Conservation (phyloP, 2,888 invertebrate genomes). For the Tanypteryx hageni region DNA sequence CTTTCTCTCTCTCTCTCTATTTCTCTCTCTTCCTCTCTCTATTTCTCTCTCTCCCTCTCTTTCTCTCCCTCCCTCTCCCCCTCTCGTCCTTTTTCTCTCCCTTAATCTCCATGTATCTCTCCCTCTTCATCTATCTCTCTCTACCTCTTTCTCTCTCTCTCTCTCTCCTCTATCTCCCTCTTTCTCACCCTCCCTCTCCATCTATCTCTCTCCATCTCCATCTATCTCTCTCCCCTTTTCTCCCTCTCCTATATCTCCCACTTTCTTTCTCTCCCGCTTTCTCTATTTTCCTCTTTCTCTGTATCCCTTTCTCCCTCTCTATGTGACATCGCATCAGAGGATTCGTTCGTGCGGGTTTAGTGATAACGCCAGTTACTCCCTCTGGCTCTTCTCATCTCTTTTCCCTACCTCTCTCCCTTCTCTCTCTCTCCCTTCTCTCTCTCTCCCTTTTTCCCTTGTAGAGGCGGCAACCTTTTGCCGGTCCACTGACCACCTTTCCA, state of each 20-base stretch:
- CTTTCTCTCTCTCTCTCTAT: neutral
- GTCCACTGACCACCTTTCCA: constrained; percentile 24
- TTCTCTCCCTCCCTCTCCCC: neutral
- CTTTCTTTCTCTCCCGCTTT: neutral
- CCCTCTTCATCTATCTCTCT: neutral
- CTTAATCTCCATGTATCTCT: too few species aligned
- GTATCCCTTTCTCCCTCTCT: neutral
- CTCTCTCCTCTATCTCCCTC: neutral
- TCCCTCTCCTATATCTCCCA: neutral
- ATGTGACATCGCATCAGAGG: neutral
- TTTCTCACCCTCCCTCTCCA: neutral
- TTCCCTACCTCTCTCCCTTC: neutral
- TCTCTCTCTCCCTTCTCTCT: neutral
- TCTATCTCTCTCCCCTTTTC: too few species aligned
- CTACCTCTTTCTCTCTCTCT: neutral
- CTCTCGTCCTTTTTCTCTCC: too few species aligned
- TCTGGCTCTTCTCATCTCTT: neutral
- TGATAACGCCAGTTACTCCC: neutral
- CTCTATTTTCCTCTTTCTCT: neutral
- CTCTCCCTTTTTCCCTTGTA: neutral
- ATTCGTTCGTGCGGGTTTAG: neutral
- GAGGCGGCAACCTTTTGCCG: neutral
- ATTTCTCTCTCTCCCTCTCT: neutral
- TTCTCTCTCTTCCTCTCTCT: neutral
- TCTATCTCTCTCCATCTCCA: neutral